Evolutionary conservation across 2,888 invertebrate species (phyloP), one percentile per base, ranked within the genome.

Genomic region (Psylliodes chrysocephalus): DNA sequence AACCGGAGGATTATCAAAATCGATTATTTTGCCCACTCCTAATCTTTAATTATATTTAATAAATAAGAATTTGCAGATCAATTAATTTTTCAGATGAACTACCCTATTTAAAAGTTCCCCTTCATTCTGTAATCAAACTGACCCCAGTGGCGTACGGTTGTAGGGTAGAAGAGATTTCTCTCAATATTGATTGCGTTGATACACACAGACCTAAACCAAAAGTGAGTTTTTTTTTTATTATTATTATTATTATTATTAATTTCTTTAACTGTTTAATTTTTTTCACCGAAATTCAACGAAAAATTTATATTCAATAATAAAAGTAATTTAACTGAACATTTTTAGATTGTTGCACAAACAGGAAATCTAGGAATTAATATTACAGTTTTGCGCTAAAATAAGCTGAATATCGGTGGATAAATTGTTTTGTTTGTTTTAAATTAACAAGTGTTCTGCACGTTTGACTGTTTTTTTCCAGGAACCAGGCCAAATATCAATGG

Each of bases 111-210:
- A 89, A 91, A 84, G 95, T 96, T 72, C 96, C 96, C 5, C 85
- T 96, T 62, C 98, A 99, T 84, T 94, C 96, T 53, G 92, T 98
- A 74, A 95, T 98, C 81, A 98, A 98, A 84, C 84, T 99, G 79
- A 98, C 98, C 15, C 98, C 98, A 1, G 94, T 98, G 28, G 98
- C 99, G 30, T 99, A 99, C 82, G 98, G 98, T 38, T 99, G 98
- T 83, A 92, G 96, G 77, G 93, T 97, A 80, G 98, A 98, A 80
- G 91, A 95, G 83, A 93, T 98, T 80, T 88, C 91, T 78, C 86
- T 99, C 71, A 91, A 94, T 38, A 91, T 98, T 56, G 92, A 92
- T 63, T 97, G 98, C 66, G 98, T 98, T 62, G 95, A 98, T 83
- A 99, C 98, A 54, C 98, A 99, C 84, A 89, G 97, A 53, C 89